These are phyloP conservation scores for Mastomys coucha DNA, from an alignment of 2,113 vertebrate genomes.

Conservation along the genomic window DNA sequence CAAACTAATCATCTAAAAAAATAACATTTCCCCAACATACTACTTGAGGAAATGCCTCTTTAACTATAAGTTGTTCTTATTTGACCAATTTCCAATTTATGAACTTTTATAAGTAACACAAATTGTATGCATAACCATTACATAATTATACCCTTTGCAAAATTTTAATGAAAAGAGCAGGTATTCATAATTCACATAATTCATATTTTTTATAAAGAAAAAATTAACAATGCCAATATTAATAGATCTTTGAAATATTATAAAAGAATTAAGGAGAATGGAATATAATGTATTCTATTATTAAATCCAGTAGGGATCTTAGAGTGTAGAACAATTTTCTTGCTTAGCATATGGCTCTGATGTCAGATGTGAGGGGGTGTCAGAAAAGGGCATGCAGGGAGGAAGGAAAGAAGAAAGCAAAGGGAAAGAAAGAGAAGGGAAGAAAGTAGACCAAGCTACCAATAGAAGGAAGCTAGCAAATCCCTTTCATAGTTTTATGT, in stretches of 20 bases:
- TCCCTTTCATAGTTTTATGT: not conserved
- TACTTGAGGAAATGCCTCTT: not conserved
- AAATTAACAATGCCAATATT: not conserved
- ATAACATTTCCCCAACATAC: not conserved
- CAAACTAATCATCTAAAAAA: not conserved
- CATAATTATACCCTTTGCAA: not conserved
- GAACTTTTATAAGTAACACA: constrained; percentile 9
- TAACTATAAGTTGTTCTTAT: not conserved
- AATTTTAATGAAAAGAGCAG: constrained; percentile 8
- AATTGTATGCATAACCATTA: constrained; percentile 23
- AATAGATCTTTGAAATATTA: not conserved
- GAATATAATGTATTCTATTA: not conserved
- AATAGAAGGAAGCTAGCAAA: not conserved
- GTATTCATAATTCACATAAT: not conserved
- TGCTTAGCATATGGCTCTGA: not conserved
- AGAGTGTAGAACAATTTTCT: not conserved
- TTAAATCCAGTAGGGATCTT: not conserved
- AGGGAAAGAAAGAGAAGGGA: not conserved
- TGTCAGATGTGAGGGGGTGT: too few relatives aligned
- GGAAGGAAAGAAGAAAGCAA: not conserved
- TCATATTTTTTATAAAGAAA: not conserved
- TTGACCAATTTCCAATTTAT: not conserved
- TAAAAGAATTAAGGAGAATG: not conserved
- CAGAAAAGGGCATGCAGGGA: not conserved
- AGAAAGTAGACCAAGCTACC: not conserved